Conservation (phyloP, 2,113 vertebrate genomes). For the Symphodus melops region DNA sequence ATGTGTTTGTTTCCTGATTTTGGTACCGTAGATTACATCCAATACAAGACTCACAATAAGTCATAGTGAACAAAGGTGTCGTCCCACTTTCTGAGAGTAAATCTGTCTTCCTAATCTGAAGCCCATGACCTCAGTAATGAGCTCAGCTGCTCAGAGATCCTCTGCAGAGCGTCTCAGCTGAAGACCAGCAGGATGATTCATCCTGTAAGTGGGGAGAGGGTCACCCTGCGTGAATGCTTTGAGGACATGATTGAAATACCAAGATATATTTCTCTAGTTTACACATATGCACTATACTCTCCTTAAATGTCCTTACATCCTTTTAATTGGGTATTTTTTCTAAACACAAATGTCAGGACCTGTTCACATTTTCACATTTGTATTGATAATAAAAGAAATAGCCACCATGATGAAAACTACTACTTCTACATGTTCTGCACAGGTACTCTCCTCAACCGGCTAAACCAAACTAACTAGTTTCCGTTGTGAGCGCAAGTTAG, state of each 20-base stretch:
- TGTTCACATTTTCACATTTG: too few relatives aligned
- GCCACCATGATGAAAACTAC: too few relatives aligned
- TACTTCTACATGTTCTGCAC: too few relatives aligned
- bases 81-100: slow-evolving; percentile 53
- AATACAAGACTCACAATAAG: not conserved
- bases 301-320: too few relatives aligned
- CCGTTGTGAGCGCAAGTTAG: too few relatives aligned
- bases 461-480: too few relatives aligned
- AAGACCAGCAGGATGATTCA: slow-evolving; percentile 6
- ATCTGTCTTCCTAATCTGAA: slow-evolving; percentile 62
- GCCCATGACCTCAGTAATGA: slow-evolving; percentile 61
- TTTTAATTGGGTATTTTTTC: too few relatives aligned
- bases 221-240: not conserved
- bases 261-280: not conserved
- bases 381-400: too few relatives aligned
- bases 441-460: too few relatives aligned
- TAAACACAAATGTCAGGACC: too few relatives aligned
- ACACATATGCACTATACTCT: too few relatives aligned
- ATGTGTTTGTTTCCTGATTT: too few relatives aligned
- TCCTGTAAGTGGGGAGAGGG: not conserved
- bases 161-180: slow-evolving; percentile 32
- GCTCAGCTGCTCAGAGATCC: slow-evolving; percentile 61
- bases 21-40: not conserved
- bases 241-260: not conserved
- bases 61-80: not conserved